phyloP scores from a whole-genome alignment of 2,113 vertebrate species.

The Poicephalus gulielmi region DNA sequence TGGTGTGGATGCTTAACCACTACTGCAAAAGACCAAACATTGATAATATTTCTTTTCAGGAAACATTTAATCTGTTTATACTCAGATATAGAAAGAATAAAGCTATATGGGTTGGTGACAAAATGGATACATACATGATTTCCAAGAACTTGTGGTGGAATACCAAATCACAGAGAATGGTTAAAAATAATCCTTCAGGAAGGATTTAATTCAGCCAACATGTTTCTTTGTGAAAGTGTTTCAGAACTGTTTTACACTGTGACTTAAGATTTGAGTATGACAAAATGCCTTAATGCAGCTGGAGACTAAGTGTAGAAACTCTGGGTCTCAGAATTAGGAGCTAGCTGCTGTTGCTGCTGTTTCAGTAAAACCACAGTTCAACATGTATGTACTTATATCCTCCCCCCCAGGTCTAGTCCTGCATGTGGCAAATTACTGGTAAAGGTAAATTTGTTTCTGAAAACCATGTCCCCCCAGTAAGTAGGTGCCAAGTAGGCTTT shows the following conservation, averaged over 20 bases:
- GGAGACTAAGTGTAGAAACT: background rate
- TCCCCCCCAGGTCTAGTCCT: background rate
- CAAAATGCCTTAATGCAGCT: background rate
- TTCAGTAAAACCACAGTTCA: background rate
- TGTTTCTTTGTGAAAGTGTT: background rate
- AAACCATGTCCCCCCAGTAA: background rate
- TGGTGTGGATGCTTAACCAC: background rate
- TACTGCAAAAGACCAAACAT: background rate
- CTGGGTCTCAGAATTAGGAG: background rate
- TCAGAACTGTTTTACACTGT: background rate
- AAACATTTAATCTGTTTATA: background rate
- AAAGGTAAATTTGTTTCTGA: background rate
- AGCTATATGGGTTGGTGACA: background rate
- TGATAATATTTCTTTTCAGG: background rate
- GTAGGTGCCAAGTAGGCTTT: background rate
- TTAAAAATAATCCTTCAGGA: background rate
- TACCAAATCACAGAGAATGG: background rate
- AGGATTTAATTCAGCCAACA: background rate
- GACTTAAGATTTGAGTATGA: background rate
- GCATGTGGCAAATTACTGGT: background rate
- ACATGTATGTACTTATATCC: background rate
- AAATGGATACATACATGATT: background rate
- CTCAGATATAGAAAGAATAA: background rate
- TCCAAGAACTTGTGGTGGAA: background rate
- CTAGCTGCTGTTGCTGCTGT: background rate